These are phyloP conservation scores for Erpetoichthys calabaricus DNA, from an alignment of 2,797 vertebrate genomes.

Conservation along the genomic window DNA sequence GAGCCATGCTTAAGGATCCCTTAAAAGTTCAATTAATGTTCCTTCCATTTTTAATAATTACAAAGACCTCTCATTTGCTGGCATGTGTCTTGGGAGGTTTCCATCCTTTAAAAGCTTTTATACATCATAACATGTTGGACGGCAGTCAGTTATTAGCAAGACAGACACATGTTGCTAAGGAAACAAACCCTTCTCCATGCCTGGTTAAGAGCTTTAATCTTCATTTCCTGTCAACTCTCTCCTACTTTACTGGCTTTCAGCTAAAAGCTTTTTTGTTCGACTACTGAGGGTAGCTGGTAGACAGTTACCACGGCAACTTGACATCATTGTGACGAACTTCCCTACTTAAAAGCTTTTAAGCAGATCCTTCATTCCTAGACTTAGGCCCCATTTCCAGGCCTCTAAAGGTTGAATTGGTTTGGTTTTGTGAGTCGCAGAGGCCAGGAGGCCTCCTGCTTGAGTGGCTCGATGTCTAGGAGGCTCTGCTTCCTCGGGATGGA, in stretches of 20 bases:
- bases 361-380: slow-evolving; percentile 92
- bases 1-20: too few relatives aligned
- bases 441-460: slow-evolving; percentile 25
- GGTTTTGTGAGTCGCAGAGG: slow-evolving; percentile 11
- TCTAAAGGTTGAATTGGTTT: slow-evolving; percentile 48
- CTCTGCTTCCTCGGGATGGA: too few relatives aligned
- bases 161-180: slow-evolving; percentile 42
- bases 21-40: too few relatives aligned
- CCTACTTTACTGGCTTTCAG: slow-evolving; percentile 86
- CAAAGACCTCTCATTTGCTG: too few relatives aligned
- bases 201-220: slow-evolving; percentile 73
- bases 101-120: slow-evolving; percentile 63
- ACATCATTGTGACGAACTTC: slow-evolving; percentile 95
- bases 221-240: slow-evolving; percentile 70
- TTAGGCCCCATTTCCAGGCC: slow-evolving; percentile 96
- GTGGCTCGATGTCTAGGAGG: slow-evolving; percentile 23
- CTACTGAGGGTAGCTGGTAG: slow-evolving; percentile 62
- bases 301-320: slow-evolving; percentile 93
- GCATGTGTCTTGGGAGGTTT: too few relatives aligned
- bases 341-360: slow-evolving; percentile 99
- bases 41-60: too few relatives aligned
- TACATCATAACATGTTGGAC: slow-evolving; percentile 40
- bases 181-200: slow-evolving; percentile 27
- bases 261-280: slow-evolving; percentile 99
- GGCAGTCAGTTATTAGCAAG: slow-evolving; percentile 25